Evolutionary conservation across 2,113 vertebrate species (phyloP).

Genomic region (Catharus bicknelli): DNA sequence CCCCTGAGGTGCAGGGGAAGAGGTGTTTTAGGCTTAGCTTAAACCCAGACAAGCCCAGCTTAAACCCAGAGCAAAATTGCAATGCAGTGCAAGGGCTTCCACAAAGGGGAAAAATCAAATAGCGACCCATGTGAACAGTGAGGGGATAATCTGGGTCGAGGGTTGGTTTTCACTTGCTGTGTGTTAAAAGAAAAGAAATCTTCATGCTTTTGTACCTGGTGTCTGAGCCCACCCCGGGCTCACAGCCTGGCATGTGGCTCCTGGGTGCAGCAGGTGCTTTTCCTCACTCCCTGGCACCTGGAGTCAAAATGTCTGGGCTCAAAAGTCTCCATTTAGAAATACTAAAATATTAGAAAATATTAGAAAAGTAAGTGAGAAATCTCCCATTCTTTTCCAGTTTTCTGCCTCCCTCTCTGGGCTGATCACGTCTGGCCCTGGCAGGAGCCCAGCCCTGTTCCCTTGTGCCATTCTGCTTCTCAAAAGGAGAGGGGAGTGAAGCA

Average conservation of each 20-base stretch:
- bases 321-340: background rate
- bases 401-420: background rate
- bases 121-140: background rate
- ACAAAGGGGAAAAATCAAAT: background rate
- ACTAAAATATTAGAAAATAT: background rate
- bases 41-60: background rate
- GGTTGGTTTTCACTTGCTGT: accelerated
- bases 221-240: accelerated
- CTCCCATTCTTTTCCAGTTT: background rate
- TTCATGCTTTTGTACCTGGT: accelerated
- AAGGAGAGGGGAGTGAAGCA: background rate
- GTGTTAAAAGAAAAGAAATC: background rate
- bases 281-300: background rate
- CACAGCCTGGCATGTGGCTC: background rate
- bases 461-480: accelerated
- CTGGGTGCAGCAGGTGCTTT: background rate
- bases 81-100: background rate
- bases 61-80: background rate
- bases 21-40: background rate
- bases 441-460: background rate
- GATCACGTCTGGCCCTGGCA: background rate
- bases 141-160: accelerated
- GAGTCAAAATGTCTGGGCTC: background rate
- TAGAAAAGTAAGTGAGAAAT: background rate
- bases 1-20: background rate